A percentile compares a stretch with the other conserved stretches of the same genome.
Evolutionary conservation across 2,113 vertebrate species (phyloP).

Genomic region (Geococcyx californianus): DNA sequence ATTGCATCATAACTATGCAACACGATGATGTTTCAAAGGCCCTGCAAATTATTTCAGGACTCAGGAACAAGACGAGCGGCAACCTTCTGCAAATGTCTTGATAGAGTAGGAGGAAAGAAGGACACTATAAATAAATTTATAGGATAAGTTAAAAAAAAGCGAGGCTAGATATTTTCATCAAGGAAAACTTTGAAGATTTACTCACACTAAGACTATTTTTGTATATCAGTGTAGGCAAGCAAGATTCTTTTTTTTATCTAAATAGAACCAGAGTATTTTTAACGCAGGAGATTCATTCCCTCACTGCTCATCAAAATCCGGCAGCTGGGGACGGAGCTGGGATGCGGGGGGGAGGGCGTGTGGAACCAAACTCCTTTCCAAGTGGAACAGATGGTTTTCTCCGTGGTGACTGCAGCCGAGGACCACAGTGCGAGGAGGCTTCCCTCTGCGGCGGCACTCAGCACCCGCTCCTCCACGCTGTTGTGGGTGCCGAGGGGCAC

Average conservation of each 20-base stretch:
- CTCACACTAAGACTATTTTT: constrained; percentile 56
- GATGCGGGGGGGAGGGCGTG: not conserved
- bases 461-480: not conserved
- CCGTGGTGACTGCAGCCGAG: not conserved
- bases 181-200: constrained; percentile 57
- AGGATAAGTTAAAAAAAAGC: not conserved
- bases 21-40: constrained; percentile 64
- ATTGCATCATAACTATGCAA: constrained; percentile 53
- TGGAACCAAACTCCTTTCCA: constrained; percentile 34
- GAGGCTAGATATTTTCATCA: constrained; percentile 22
- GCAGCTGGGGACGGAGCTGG: constrained; percentile 43
- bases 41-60: constrained; percentile 65
- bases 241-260: constrained; percentile 52
- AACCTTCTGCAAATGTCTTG: constrained; percentile 48
- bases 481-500: not conserved
- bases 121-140: constrained; percentile 53
- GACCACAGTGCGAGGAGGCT: not conserved
- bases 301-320: not conserved
- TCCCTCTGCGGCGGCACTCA: not conserved
- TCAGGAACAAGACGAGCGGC: constrained; percentile 15
- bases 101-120: constrained; percentile 51
- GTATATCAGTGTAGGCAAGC: constrained; percentile 31
- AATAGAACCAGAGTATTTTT: constrained; percentile 63
- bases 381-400: constrained; percentile 58
- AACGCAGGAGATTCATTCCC: constrained; percentile 50